Percentiles rank a stretch among this genome's conserved stretches.
These are phyloP conservation scores for Hoplostethus mediterraneus DNA, from an alignment of 2,797 vertebrate species.

Conservation along the genomic window DNA sequence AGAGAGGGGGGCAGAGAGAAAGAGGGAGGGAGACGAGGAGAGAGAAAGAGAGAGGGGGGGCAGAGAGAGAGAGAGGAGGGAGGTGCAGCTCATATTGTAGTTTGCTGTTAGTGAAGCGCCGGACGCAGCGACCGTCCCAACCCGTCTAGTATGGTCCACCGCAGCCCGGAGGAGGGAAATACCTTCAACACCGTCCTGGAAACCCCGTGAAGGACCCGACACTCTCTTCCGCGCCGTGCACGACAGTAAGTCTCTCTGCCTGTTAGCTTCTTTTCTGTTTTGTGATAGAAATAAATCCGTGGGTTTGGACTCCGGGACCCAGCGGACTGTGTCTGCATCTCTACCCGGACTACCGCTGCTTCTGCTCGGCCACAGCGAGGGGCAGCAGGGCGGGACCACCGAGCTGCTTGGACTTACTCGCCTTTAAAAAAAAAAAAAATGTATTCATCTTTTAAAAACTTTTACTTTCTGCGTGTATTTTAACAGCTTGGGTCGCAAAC, in stretches of 20 bases:
- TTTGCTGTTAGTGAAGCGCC: slow-evolving; percentile 31
- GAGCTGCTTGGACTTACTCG: slow-evolving; percentile 20
- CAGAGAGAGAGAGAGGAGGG: slow-evolving; percentile 26
- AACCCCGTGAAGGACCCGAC: slow-evolving; percentile 27
- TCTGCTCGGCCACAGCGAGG: slow-evolving; percentile 26
- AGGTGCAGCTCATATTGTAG: not conserved
- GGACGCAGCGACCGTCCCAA: slow-evolving; percentile 64
- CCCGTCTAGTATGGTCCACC: slow-evolving; percentile 57
- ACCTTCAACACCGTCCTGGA: slow-evolving; percentile 55
- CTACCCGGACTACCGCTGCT: slow-evolving; percentile 18
- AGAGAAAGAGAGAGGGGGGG: slow-evolving; percentile 14
- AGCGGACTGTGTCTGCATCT: slow-evolving; percentile 19
- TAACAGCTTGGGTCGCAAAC: not conserved
- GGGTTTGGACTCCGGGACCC: no score
- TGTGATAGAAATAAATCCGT: no score
- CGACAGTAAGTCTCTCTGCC: slow-evolving; percentile 41
- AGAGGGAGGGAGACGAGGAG: slow-evolving; percentile 7
- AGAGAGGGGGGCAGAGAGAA: slow-evolving; percentile 31
- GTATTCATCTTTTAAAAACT: no score
- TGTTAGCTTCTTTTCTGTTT: no score
- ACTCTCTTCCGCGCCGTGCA: not conserved
- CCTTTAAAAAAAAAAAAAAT: not conserved
- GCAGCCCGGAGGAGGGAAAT: slow-evolving; percentile 61
- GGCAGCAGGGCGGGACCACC: slow-evolving; percentile 22
- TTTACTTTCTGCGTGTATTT: no score